phyloP scores from a whole-genome alignment of 2,888 invertebrate species.

The Malacosoma neustria region DNA sequence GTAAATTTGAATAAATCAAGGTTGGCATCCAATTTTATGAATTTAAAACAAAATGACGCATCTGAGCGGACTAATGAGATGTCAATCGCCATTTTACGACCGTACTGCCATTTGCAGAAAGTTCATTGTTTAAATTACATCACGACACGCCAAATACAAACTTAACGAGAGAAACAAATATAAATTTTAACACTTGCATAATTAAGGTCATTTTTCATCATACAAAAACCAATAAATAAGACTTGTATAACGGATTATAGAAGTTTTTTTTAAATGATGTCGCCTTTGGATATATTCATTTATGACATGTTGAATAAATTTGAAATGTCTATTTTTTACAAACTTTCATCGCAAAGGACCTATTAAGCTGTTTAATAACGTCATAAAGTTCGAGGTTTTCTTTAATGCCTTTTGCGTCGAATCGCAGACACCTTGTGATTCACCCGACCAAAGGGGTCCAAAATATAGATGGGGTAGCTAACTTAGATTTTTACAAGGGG shows the following conservation, averaged over 20 bases:
- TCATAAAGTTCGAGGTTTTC: not conserved
- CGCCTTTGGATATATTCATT: not conserved
- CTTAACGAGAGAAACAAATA: slow-evolving; percentile 11
- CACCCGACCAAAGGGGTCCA: no score
- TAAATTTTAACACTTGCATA: slow-evolving; percentile 24
- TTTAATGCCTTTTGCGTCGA: no score
- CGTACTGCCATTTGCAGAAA: slow-evolving; percentile 9
- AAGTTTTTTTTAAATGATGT: no score
- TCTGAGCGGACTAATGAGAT: not conserved
- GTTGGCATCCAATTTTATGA: not conserved
- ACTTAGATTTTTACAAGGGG: no score
- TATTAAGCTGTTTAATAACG: not conserved
- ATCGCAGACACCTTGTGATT: no score
- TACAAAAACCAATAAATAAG: slow-evolving; percentile 8
- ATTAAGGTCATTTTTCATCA: slow-evolving; percentile 31
- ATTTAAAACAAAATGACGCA: not conserved
- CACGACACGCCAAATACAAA: slow-evolving; percentile 8
- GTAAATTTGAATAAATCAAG: no score
- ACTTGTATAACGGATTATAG: slow-evolving; percentile 52
- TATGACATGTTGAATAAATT: not conserved
- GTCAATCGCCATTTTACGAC: slow-evolving; percentile 9
- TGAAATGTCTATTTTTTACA: not conserved
- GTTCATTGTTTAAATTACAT: slow-evolving; percentile 18
- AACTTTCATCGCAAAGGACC: no score
- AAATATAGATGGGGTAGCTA: no score